These are phyloP conservation scores for Mohoua ochrocephala DNA, from an alignment of 2,113 vertebrate species.

Conservation along the genomic window DNA sequence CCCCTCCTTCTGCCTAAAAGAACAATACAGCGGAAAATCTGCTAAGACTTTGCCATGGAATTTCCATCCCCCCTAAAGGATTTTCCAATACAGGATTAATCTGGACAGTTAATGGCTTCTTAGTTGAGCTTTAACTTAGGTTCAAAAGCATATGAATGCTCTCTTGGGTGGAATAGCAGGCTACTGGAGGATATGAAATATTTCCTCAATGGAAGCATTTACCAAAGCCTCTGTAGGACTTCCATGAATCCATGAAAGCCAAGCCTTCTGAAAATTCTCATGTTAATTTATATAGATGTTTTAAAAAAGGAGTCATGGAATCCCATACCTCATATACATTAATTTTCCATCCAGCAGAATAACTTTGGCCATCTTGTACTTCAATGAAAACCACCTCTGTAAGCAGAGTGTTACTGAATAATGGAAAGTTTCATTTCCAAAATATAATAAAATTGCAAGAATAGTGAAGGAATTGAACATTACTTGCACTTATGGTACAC, in stretches of 20 bases:
- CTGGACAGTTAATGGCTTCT: conserved; percentile 12
- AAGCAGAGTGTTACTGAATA: conserved; percentile 53
- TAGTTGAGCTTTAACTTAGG: not conserved
- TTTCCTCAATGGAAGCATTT: conserved; percentile 49
- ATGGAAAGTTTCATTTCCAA: conserved; percentile 66
- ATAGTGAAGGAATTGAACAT: conserved; percentile 39
- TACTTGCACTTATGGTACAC: conserved; percentile 46
- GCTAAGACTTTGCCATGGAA: not conserved
- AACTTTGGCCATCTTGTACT: conserved; percentile 25
- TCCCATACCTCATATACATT: conserved; percentile 49
- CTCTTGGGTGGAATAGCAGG: conserved; percentile 17
- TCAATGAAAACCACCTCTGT: conserved; percentile 53
- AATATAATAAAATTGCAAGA: conserved; percentile 50
- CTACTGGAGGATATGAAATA: conserved; percentile 57
- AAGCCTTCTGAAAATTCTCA: conserved; percentile 34
- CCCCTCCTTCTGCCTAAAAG: not conserved
- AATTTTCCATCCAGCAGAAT: conserved; percentile 55
- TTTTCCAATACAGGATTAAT: conserved; percentile 25
- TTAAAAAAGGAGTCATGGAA: conserved; percentile 55
- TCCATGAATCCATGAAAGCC: conserved; percentile 22
- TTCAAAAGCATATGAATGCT: conserved; percentile 33
- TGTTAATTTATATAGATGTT: conserved; percentile 56
- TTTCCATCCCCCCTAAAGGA: not conserved
- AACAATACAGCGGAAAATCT: not conserved
- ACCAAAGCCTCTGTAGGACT: conserved; percentile 41